Evolutionary conservation across 2,113 vertebrate genomes (phyloP), one percentile per base, ranked within the genome.

Genomic region (Lichenostomus cassidix): DNA sequence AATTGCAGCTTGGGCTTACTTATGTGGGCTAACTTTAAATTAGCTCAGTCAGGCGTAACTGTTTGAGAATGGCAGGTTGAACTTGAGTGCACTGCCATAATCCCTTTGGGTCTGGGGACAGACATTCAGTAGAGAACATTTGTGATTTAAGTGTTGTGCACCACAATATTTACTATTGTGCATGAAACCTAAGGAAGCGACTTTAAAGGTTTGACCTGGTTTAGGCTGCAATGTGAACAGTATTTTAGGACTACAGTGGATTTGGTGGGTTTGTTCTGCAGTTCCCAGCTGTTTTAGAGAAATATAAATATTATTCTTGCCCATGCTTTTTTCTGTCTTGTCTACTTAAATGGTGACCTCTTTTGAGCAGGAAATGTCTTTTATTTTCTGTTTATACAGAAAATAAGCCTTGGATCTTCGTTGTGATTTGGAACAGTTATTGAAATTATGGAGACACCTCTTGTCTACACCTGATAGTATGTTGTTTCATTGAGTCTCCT

Each of bases 241-340:
- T 59, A 20, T 75, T 93, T 91, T 79, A 85, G 44, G 53, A 68
- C 33, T 79, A 58, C 24, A 49, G 1, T 69, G 28, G 49, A 83
- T 73, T 85, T 70, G 75, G 47, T 64, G 62, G 78, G n/a, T 75
- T 84, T 71, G 44, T 76, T 60, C 71, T 87, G 52, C 25, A 49
- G 37, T 81, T 94, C n/a, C 47, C 41, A 60, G 5, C 44, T 79
- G 56, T 68, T 37, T 68, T 46, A 82, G 74, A 47, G 52, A 92
- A 94, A 76, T 37, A 62, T 15, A 91, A 95, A 91, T 91, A 91
- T 81, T 95, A 50, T 82, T 92, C 64, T 93, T 89, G 60, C 22
- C 23, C 37, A 70, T 75, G 56, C 35, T 89, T 95, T 94, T 94
- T 49, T 81, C 87, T 91, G 47, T 89, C 73, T 78, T 89, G 47